Evolutionary conservation across 2,797 vertebrate species (phyloP).

Genomic region (Steatocranus sp.): DNA sequence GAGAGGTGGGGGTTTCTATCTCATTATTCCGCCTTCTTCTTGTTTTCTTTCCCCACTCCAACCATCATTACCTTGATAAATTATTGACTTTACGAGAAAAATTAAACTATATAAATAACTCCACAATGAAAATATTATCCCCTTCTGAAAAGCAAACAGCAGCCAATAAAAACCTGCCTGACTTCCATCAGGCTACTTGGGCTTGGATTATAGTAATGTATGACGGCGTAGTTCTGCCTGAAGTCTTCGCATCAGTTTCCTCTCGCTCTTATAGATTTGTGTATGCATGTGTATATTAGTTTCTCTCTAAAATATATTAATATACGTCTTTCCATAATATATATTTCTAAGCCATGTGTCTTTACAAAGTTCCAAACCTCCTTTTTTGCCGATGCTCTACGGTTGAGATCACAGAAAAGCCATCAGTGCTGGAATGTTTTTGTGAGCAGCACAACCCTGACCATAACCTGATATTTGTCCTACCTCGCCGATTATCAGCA

Average conservation of each 20-base stretch:
- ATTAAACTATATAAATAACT: slow-evolving; percentile 75
- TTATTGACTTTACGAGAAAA: slow-evolving; percentile 75
- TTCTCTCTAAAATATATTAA: slow-evolving; percentile 19
- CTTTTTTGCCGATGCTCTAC: neutral
- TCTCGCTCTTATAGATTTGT: neutral
- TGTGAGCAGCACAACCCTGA: neutral
- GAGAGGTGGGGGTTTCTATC: slow-evolving; percentile 38
- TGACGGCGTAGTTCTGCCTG: slow-evolving; percentile 42
- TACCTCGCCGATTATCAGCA: slow-evolving; percentile 9
- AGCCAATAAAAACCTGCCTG: slow-evolving; percentile 75
- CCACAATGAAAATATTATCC: slow-evolving; percentile 75
- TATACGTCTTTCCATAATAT: slow-evolving; percentile 1
- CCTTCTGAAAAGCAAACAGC: slow-evolving; percentile 57
- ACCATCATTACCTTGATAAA: slow-evolving; percentile 76
- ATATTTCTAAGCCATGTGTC: slow-evolving; percentile 23
- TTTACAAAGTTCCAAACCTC: neutral
- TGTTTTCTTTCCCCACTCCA: slow-evolving; percentile 67
- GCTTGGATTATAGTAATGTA: slow-evolving; percentile 43
- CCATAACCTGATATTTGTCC: slow-evolving; percentile 1
- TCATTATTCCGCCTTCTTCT: slow-evolving; percentile 59
- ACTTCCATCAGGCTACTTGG: slow-evolving; percentile 75
- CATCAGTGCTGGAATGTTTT: neutral
- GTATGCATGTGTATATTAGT: slow-evolving; percentile 16
- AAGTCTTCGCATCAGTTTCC: slow-evolving; percentile 40
- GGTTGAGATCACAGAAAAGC: slow-evolving; percentile 24